A percentile compares a stretch with the other conserved stretches of the same genome.
These are phyloP conservation scores for Xenopus tropicalis DNA, from an alignment of 2,113 vertebrate species.

Conservation along the genomic window DNA sequence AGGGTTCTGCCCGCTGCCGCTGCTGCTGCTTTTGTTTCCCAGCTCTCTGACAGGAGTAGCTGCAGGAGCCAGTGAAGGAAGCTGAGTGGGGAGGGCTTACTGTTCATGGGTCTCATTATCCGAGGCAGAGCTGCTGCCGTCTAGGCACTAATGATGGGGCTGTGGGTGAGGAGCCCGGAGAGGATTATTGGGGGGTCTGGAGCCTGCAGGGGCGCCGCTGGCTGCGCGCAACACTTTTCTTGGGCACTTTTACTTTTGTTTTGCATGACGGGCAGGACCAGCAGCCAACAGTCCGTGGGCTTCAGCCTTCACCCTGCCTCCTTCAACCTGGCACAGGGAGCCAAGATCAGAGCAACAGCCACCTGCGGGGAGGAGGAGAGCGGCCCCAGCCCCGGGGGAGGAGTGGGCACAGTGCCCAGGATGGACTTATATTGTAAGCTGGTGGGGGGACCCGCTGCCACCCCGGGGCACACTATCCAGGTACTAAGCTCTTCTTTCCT, in stretches of 20 bases:
- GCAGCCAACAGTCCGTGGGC: conserved; percentile 36
- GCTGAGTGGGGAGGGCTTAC: not conserved
- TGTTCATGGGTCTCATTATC: not conserved
- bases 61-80: not conserved
- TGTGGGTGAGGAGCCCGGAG: not conserved
- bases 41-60: not conserved
- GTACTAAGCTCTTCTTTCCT: conserved; percentile 54
- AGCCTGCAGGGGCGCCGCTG: not conserved
- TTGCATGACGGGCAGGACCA: not conserved
- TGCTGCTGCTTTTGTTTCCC: conserved; percentile 30
- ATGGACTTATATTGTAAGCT: conserved; percentile 86
- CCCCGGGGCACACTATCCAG: conserved; percentile 76
- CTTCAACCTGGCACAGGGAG: conserved; percentile 79
- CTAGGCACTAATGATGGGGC: conserved; percentile 10
- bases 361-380: conserved; percentile 82
- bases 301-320: conserved; percentile 80
- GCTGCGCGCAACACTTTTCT: not conserved
- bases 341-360: conserved; percentile 74
- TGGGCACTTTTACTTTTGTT: not conserved
- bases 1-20: not conserved
- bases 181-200: not conserved
- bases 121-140: not conserved
- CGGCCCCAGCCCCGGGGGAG: conserved; percentile 31
- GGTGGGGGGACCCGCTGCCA: conserved; percentile 74
- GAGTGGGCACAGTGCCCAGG: conserved; percentile 51